phyloP scores from a whole-genome alignment of 1,140 invertebrate species.

The Ptiloglossa arizonensis region DNA sequence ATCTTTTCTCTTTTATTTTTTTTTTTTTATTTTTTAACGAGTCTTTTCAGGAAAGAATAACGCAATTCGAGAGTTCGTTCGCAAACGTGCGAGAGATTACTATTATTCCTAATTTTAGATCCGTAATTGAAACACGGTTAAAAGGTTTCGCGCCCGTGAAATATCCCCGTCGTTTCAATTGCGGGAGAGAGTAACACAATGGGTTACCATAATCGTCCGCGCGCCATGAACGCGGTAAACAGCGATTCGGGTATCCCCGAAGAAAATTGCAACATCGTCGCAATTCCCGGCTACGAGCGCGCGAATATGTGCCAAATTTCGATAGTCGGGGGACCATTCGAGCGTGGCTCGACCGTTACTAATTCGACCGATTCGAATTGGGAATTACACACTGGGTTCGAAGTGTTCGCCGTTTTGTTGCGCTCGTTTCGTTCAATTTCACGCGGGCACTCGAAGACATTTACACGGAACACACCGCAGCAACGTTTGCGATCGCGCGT shows the following conservation, averaged over 20 bases:
- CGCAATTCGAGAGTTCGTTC: no score
- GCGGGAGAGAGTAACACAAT: not conserved
- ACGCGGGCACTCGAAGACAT: conserved; percentile 11
- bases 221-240: not conserved
- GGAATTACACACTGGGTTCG: conserved; percentile 17
- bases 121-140: not conserved
- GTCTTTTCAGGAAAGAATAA: no score
- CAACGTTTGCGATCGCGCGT: conserved; percentile 14
- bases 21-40: no score
- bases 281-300: not conserved
- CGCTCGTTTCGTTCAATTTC: conserved; percentile 45
- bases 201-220: not conserved
- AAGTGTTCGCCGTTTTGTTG: conserved; percentile 26
- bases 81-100: no score
- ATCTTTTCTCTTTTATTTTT: no score
- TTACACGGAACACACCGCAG: not conserved
- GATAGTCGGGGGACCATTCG: not conserved
- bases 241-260: not conserved
- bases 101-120: no score
- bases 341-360: not conserved
- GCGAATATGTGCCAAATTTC: not conserved
- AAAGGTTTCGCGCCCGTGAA: not conserved
- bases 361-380: conserved; percentile 14
- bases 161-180: not conserved
- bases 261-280: not conserved